Conservation (phyloP, 2,113 vertebrate genomes). For the Orthochromis indermauri region DNA sequence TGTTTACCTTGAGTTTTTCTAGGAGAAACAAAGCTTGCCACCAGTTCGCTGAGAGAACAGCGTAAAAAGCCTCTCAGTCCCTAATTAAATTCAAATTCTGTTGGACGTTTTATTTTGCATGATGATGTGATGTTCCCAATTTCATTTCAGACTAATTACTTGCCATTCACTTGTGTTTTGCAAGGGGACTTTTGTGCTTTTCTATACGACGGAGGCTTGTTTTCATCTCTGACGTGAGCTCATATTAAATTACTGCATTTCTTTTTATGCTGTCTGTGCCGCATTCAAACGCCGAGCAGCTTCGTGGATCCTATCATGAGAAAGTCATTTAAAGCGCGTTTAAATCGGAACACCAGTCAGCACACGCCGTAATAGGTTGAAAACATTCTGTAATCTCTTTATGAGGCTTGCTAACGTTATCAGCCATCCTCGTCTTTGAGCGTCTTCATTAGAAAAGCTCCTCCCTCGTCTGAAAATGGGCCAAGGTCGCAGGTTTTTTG, state of each 20-base stretch:
- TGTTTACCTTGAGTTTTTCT: conserved; percentile 36
- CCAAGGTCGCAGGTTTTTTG: conserved; percentile 32
- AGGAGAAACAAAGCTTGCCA: conserved; percentile 8
- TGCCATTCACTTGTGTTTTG: conserved; percentile 62
- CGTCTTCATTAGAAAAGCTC: conserved; percentile 14
- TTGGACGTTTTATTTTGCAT: conserved; percentile 63
- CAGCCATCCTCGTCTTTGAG: conserved; percentile 6
- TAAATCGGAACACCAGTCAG: neutral
- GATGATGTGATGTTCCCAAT: conserved; percentile 71
- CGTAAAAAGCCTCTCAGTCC: conserved; percentile 50
- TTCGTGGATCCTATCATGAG: conserved; percentile 16
- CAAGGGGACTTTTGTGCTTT: conserved; percentile 35
- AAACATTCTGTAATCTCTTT: conserved; percentile 35
- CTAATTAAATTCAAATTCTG: conserved; percentile 62
- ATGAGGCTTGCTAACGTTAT: conserved; percentile 6
- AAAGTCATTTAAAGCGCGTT: conserved; percentile 20
- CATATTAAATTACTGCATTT: conserved; percentile 38
- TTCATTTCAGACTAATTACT: conserved; percentile 59
- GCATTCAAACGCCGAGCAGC: neutral
- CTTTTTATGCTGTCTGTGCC: neutral
- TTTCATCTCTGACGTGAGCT: conserved; percentile 34
- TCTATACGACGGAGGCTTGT: conserved; percentile 11
- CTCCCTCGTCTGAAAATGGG: conserved; percentile 16
- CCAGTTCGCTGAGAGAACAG: conserved; percentile 20
- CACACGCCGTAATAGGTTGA: neutral